phyloP scores from a whole-genome alignment of 2,888 invertebrate genomes.

The Fissipunctia ypsillon region DNA sequence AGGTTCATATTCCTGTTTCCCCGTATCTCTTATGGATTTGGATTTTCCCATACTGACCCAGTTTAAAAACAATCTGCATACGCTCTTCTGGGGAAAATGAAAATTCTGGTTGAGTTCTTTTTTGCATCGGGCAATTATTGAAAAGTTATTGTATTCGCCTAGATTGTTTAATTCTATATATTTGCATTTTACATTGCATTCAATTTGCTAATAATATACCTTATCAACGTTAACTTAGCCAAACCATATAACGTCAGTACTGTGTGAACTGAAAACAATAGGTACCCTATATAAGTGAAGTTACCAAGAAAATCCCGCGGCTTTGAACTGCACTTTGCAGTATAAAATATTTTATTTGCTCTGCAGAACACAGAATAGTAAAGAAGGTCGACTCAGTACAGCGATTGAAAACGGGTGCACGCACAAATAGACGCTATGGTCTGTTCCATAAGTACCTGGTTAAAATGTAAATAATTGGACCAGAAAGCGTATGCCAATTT shows the following conservation, averaged over 20 bases:
- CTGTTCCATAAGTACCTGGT: neutral
- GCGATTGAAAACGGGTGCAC: neutral
- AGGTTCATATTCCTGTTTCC: neutral
- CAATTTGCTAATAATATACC: constrained; percentile 1
- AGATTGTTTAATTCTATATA: neutral
- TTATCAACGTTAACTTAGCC: neutral
- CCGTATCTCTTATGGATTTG: neutral
- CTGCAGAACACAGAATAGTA: neutral
- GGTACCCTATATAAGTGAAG: constrained; percentile 13
- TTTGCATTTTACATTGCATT: neutral
- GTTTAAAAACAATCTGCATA: neutral
- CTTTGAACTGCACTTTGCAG: constrained; percentile 45
- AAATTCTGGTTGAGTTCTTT: neutral
- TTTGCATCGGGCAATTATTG: neutral
- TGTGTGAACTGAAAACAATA: constrained; percentile 21
- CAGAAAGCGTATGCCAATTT: neutral
- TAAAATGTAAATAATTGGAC: neutral
- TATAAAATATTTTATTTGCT: constrained; percentile 53
- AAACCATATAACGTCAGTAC: neutral
- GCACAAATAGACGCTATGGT: neutral
- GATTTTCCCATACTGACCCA: neutral
- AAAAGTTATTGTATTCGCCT: neutral
- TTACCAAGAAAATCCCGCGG: constrained; percentile 30
- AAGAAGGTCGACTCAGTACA: neutral
- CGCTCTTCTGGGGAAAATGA: no score